phyloP scores from a whole-genome alignment of 2,113 vertebrate genomes.

The Heliornis fulica region DNA sequence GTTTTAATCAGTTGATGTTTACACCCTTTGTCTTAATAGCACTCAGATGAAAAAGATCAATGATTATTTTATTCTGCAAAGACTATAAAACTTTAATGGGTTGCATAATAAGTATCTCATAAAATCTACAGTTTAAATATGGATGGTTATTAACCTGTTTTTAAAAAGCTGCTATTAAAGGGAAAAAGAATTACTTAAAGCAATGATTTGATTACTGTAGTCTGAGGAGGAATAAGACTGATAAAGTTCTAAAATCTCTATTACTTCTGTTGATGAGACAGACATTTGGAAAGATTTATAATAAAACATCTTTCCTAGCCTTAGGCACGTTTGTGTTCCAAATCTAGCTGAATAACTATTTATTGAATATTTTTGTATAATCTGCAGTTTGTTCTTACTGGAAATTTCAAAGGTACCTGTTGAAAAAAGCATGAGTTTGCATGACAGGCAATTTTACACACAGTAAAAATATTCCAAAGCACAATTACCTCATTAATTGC shows the following conservation, averaged over 20 bases:
- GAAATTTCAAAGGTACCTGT: background rate
- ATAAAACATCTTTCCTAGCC: background rate
- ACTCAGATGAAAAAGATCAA: conserved; percentile 65
- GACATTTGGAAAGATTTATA: conserved; percentile 8
- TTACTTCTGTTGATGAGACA: conserved; percentile 37
- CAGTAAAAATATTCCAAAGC: background rate
- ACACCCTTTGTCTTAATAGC: conserved; percentile 65
- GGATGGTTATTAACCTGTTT: conserved; percentile 63
- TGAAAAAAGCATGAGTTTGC: background rate
- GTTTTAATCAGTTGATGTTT: conserved; percentile 70
- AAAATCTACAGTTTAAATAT: conserved; percentile 66
- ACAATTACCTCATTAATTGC: background rate
- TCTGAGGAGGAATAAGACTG: background rate
- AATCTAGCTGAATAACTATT: background rate
- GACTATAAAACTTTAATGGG: conserved; percentile 63
- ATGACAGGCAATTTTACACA: background rate
- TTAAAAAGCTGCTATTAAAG: conserved; percentile 61
- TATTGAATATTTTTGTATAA: background rate
- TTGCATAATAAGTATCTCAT: conserved; percentile 57
- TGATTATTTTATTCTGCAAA: conserved; percentile 68
- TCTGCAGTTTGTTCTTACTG: background rate
- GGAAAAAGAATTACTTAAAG: conserved; percentile 62
- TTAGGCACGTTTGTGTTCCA: background rate
- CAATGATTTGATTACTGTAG: conserved; percentile 40
- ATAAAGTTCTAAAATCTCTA: conserved; percentile 1